A percentile compares a stretch with the other conserved stretches of the same genome.
phyloP scores from a whole-genome alignment of 1,140 invertebrate species.

The Triops cancriformis region DNA sequence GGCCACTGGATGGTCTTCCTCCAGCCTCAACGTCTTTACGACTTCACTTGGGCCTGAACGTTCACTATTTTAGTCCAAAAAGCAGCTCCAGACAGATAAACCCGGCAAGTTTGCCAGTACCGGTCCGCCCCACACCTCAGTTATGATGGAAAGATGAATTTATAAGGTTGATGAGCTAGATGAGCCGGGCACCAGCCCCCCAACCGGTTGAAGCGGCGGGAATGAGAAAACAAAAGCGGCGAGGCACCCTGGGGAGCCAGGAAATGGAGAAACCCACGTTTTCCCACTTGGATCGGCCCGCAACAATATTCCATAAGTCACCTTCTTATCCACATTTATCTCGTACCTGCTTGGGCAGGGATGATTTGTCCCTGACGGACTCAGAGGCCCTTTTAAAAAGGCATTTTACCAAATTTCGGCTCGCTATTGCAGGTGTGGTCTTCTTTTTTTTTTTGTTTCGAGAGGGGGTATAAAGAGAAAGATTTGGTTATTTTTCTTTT shows the following conservation, averaged over 20 bases:
- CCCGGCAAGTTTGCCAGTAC: not conserved
- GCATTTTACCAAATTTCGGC: not conserved
- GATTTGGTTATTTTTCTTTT: too few species aligned
- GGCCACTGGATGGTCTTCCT: too few species aligned
- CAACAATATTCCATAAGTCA: constrained; percentile 3
- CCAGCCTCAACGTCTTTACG: too few species aligned
- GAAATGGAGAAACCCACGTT: constrained; percentile 1
- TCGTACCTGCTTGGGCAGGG: not conserved
- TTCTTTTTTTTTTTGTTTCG: not conserved
- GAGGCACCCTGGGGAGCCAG: constrained; percentile 7
- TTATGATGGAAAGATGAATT: not conserved
- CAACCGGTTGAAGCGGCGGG: not conserved
- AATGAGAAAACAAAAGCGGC: constrained; percentile 10
- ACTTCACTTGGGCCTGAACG: not conserved
- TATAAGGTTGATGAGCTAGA: not conserved
- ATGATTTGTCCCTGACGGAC: not conserved
- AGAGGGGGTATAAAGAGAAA: not conserved
- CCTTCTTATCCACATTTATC: not conserved
- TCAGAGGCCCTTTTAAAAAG: not conserved
- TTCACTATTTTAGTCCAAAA: not conserved
- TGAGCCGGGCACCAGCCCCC: not conserved
- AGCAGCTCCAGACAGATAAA: not conserved
- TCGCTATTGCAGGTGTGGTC: not conserved
- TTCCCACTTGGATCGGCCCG: not conserved
- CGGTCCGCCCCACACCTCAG: not conserved